These are phyloP conservation scores for Dreissena rostriformis DNA, from an alignment of 1,140 invertebrate genomes.

Conservation along the genomic window DNA sequence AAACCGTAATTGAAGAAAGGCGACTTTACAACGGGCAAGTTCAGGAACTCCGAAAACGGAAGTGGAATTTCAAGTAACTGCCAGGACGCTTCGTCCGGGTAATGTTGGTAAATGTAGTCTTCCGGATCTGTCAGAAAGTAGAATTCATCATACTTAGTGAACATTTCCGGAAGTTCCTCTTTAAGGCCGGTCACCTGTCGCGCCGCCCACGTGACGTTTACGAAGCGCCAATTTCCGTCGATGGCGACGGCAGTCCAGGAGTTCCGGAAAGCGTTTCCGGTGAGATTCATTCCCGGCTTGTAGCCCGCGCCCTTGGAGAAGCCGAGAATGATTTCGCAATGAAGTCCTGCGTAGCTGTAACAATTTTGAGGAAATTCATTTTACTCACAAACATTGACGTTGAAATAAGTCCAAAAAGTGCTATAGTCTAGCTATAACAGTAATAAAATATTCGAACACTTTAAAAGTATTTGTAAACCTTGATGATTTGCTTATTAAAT, in stretches of 20 bases:
- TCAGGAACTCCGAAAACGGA: conserved; percentile 83
- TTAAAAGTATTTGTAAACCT: too few species aligned
- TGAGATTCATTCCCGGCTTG: conserved; percentile 97
- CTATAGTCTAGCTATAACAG: too few species aligned
- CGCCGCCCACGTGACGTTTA: conserved; percentile 83
- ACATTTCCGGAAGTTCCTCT: conserved; percentile 74
- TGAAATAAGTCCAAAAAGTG: too few species aligned
- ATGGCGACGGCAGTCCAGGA: conserved; percentile 79
- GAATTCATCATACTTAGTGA: conserved; percentile 80
- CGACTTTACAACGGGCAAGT: conserved; percentile 81
- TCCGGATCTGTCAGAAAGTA: conserved; percentile 84
- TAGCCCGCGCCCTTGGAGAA: conserved; percentile 99
- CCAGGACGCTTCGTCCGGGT: conserved; percentile 83
- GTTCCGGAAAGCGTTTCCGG: conserved; percentile 92
- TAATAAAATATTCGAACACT: too few species aligned
- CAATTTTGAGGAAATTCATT: too few species aligned
- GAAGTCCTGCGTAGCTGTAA: conserved; percentile 96
- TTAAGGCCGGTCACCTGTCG: conserved; percentile 79
- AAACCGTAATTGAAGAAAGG: conserved; percentile 80
- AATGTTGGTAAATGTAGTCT: conserved; percentile 84
- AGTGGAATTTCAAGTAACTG: conserved; percentile 83
- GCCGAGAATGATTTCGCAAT: conserved; percentile 99
- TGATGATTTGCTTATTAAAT: too few species aligned
- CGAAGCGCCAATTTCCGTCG: conserved; percentile 77
- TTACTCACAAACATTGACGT: too few species aligned